phyloP scores from a whole-genome alignment of 2,888 invertebrate species.

The Zaprionus obscuricornis region DNA sequence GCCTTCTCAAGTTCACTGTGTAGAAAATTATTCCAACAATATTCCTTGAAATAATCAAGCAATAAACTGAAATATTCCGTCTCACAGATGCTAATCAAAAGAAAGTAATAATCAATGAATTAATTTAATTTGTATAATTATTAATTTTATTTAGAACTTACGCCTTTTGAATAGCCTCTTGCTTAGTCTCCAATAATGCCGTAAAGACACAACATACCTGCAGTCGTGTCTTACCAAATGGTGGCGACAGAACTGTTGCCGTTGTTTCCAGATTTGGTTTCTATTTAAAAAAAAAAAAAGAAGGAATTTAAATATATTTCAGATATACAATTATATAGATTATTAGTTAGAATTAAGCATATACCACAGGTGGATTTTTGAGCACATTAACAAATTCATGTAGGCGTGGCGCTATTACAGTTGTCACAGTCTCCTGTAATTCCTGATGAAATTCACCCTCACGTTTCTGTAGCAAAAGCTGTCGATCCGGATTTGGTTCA shows the following conservation, averaged over 20 bases:
- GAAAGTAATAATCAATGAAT: not conserved
- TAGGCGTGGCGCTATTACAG: conserved; percentile 87
- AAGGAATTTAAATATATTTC: not conserved
- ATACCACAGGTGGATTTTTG: conserved; percentile 88
- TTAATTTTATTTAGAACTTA: conserved; percentile 80
- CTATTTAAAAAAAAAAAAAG: conserved; percentile 60
- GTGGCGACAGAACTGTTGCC: conserved; percentile 88
- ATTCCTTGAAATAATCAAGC: conserved; percentile 94
- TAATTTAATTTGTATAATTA: not conserved
- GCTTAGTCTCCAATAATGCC: conserved; percentile 89
- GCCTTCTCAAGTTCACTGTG: conserved; percentile 95
- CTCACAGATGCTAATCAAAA: conserved; percentile 81
- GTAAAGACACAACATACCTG: conserved; percentile 92
- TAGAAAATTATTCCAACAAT: conserved; percentile 97
- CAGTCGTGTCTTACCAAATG: conserved; percentile 91
- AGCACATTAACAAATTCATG: conserved; percentile 88
- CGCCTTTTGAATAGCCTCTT: conserved; percentile 88
- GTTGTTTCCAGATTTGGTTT: conserved; percentile 88
- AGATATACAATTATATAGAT: not conserved
- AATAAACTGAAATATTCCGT: conserved; percentile 86
- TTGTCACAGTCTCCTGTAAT: conserved; percentile 86
- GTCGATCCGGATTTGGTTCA: conserved; percentile 81
- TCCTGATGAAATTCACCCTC: conserved; percentile 86
- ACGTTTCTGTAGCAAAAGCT: conserved; percentile 78
- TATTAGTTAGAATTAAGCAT: conserved; percentile 21